Evolutionary conservation across 37 sponge, comb jelly and placozoan species (phyloP).

Genomic region (Axinella damicornis): DNA sequence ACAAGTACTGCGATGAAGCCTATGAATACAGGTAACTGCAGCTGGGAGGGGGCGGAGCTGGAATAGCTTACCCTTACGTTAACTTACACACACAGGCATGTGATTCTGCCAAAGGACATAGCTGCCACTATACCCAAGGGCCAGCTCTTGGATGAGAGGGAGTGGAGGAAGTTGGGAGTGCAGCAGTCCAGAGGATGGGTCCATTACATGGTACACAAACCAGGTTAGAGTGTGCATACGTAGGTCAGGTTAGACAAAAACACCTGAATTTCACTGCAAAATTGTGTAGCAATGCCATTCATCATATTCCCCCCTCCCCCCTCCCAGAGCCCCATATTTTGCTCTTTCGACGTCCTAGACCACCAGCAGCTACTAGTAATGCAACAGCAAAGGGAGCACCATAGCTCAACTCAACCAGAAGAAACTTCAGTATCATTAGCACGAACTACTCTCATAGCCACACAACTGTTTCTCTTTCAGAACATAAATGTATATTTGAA

Average conservation of each 20-base stretch:
- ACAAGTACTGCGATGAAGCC: conserved; percentile 80
- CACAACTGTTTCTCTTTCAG: no score
- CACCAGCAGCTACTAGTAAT: background rate
- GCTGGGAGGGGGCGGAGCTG: background rate
- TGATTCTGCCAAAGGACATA: conserved; percentile 86
- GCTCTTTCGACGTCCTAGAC: conserved; percentile 75
- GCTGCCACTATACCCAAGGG: conserved; percentile 73
- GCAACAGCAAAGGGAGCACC: no score
- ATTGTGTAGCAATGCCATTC: no score
- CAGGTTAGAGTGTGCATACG: conserved; percentile 56
- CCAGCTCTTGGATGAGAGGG: conserved; percentile 74
- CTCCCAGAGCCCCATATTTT: conserved; percentile 83
- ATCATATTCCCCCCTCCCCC: no score
- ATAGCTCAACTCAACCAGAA: no score
- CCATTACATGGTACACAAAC: conserved; percentile 87
- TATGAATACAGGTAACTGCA: conserved; percentile 86
- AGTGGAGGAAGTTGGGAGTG: conserved; percentile 88
- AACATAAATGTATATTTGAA: no score
- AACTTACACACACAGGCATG: conserved; percentile 65
- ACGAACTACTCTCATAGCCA: no score
- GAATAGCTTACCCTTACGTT: background rate
- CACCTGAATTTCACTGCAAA: no score
- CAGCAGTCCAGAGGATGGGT: conserved; percentile 96
- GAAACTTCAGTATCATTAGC: no score
- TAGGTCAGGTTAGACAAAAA: no score